Percentiles rank a stretch among this genome's conserved stretches.
phyloP scores from a whole-genome alignment of 1,140 invertebrate genomes.

The Leptonema lineaticorne region DNA sequence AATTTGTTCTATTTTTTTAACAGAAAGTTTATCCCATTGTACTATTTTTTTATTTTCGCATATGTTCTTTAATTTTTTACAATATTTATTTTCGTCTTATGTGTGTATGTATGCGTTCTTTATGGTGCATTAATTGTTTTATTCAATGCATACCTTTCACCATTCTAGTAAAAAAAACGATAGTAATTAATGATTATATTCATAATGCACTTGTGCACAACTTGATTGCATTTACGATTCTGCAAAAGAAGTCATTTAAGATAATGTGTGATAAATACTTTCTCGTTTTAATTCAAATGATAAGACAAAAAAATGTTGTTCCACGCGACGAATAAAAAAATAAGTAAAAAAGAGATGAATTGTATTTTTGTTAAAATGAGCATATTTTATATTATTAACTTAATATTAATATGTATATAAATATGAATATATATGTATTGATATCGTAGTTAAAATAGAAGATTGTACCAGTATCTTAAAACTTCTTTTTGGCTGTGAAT shows the following conservation, averaged over 20 bases:
- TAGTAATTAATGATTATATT: neutral
- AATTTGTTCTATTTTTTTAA: neutral
- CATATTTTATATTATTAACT: slow-evolving; percentile 4
- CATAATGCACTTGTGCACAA: neutral
- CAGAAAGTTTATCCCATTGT: no score
- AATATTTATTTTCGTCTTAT: neutral
- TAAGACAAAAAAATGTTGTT: no score
- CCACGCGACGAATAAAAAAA: no score
- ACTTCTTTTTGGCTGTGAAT: slow-evolving; percentile 20
- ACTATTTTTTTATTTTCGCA: neutral
- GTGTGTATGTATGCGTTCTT: neutral
- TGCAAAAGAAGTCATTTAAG: no score
- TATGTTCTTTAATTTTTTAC: neutral
- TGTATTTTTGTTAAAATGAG: neutral
- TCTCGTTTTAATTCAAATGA: no score
- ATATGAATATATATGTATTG: neutral
- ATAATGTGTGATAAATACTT: no score
- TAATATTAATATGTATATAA: neutral
- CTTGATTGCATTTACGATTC: neutral
- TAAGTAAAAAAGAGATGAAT: neutral
- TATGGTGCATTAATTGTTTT: neutral
- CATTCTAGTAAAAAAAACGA: no score
- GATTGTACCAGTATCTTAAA: neutral
- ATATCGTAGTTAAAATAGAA: no score
- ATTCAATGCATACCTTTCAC: no score